Percentiles rank a stretch among this genome's conserved stretches.
Evolutionary conservation across 2,888 invertebrate species (phyloP).

Genomic region (Sepioteuthis lessoniana): DNA sequence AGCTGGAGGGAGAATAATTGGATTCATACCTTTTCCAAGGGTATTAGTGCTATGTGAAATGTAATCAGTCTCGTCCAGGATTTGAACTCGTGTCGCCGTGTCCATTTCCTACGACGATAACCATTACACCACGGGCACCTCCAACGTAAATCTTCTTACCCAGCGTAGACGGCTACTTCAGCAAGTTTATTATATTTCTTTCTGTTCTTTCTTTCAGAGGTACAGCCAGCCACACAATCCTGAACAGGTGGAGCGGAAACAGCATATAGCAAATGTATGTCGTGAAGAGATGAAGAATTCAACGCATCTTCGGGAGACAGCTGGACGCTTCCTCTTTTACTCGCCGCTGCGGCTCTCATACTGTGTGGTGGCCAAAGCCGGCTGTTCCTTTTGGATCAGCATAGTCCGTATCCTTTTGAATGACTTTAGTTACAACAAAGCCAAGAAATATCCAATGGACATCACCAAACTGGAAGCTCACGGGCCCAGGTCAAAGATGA

Average conservation of each 20-base stretch:
- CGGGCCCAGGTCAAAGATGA: neutral
- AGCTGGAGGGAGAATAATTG: no score
- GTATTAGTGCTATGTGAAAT: no score
- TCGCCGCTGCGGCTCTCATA: conserved; percentile 52
- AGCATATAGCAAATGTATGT: neutral
- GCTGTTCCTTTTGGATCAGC: conserved; percentile 62
- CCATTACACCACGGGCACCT: no score
- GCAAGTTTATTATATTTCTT: neutral
- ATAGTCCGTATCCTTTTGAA: conserved; percentile 56
- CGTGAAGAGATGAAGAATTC: neutral
- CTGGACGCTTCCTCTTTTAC: neutral
- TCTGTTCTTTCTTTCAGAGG: neutral
- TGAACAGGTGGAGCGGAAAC: neutral
- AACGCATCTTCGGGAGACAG: neutral
- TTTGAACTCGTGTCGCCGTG: no score
- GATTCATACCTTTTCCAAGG: no score
- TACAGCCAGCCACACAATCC: neutral
- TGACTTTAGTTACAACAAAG: neutral
- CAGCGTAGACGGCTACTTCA: no score
- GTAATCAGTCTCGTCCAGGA: no score
- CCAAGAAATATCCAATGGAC: neutral
- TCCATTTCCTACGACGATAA: no score
- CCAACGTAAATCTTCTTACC: no score
- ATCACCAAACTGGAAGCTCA: neutral
- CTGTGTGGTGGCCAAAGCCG: conserved; percentile 62